Evolutionary conservation across 2,888 invertebrate genomes (phyloP).

Genomic region (Lithophane socia): DNA sequence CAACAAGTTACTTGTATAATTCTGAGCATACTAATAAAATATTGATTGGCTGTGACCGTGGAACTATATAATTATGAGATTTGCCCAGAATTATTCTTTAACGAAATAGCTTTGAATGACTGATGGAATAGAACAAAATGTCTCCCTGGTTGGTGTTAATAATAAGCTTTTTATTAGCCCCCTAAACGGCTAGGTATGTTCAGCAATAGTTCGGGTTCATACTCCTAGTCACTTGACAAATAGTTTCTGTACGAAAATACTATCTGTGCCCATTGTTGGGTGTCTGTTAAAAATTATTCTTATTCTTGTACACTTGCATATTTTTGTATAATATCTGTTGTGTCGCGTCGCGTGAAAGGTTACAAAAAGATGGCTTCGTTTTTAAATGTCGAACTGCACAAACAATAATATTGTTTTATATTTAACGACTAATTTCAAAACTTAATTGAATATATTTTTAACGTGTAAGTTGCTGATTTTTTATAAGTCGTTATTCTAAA

Average conservation of each 20-base stretch:
- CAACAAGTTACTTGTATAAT: slow-evolving; percentile 8
- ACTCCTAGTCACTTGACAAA: background rate
- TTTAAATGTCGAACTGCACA: slow-evolving; percentile 60
- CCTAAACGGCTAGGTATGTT: background rate
- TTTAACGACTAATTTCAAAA: slow-evolving; percentile 24
- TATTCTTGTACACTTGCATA: slow-evolving; percentile 57
- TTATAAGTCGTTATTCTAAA: slow-evolving; percentile 38
- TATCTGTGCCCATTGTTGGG: slow-evolving; percentile 1
- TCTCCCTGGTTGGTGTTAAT: background rate
- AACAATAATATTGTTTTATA: slow-evolving; percentile 1
- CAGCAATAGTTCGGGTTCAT: background rate
- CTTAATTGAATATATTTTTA: slow-evolving; percentile 14
- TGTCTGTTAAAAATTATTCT: slow-evolving; percentile 42
- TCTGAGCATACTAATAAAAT: slow-evolving; percentile 35
- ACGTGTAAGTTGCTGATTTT: slow-evolving; percentile 4
- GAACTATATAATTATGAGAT: slow-evolving; percentile 24
- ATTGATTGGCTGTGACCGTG: slow-evolving; percentile 34
- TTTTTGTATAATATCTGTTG: slow-evolving; percentile 60
- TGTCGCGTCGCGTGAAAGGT: slow-evolving; percentile 45
- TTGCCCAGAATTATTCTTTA: slow-evolving; percentile 30
- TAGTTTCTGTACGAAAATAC: slow-evolving; percentile 37
- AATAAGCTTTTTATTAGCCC: background rate
- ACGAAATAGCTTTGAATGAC: background rate
- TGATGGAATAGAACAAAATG: background rate
- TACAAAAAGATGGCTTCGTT: slow-evolving; percentile 49